phyloP scores from a whole-genome alignment of 2,888 invertebrate species.

The Pogonocherus hispidulus region DNA sequence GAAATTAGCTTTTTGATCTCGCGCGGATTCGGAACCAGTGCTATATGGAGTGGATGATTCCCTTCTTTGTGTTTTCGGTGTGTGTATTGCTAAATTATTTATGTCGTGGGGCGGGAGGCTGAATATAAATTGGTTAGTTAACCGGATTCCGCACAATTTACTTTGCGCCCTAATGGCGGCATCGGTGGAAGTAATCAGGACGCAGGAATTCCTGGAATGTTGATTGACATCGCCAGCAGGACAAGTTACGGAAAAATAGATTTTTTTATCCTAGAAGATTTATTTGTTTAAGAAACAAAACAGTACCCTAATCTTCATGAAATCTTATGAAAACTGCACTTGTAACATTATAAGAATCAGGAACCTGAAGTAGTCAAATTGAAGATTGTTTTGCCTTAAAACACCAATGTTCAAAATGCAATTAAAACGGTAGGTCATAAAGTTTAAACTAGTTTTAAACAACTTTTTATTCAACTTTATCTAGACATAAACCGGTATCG shows the following conservation, averaged over 20 bases:
- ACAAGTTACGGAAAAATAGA: background rate
- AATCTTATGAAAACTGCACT: too few relatives aligned
- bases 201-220: slow-evolving; percentile 10
- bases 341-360: too few relatives aligned
- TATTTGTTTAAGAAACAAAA: too few relatives aligned
- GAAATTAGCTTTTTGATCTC: slow-evolving; percentile 63
- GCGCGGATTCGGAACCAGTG: slow-evolving; percentile 31
- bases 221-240: background rate
- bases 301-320: too few relatives aligned
- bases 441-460: too few relatives aligned
- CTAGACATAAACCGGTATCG: too few relatives aligned
- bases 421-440: too few relatives aligned
- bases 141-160: slow-evolving; percentile 16
- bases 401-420: too few relatives aligned
- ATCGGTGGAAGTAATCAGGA: background rate
- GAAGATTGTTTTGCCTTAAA: too few relatives aligned
- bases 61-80: slow-evolving; percentile 26
- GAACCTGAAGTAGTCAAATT: too few relatives aligned
- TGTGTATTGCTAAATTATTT: slow-evolving; percentile 22
- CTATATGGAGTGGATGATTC: slow-evolving; percentile 33
- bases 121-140: slow-evolving; percentile 22
- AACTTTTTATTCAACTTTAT: too few relatives aligned
- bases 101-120: slow-evolving; percentile 8
- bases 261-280: too few relatives aligned
- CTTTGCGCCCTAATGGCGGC: background rate